A percentile compares a stretch with the other conserved stretches of the same genome.
These are phyloP conservation scores for Geococcyx californianus DNA, from an alignment of 2,113 vertebrate genomes.

Conservation along the genomic window DNA sequence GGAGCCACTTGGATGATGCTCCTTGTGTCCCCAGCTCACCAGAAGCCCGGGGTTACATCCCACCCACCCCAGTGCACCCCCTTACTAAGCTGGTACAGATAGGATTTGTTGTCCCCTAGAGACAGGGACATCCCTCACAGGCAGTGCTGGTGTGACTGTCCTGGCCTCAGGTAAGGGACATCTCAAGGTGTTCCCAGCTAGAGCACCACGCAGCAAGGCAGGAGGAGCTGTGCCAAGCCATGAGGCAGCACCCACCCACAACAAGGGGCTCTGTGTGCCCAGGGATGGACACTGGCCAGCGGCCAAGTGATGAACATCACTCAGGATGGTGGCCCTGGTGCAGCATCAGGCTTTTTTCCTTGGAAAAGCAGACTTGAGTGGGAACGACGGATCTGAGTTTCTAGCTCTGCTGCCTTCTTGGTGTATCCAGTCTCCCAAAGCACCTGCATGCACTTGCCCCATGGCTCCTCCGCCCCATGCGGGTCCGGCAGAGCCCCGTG, in stretches of 20 bases:
- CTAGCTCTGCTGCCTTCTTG: background rate
- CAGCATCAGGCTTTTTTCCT: background rate
- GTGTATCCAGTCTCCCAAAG: background rate
- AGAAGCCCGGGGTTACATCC: background rate
- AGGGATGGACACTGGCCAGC: rapidly evolving
- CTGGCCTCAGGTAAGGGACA: background rate
- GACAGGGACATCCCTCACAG: rapidly evolving
- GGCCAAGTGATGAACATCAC: background rate
- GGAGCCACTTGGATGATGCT: background rate
- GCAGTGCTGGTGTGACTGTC: background rate
- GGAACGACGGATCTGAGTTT: background rate
- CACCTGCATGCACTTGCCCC: background rate
- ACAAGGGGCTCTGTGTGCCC: too few relatives aligned
- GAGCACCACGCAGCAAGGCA: rapidly evolving
- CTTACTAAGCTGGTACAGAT: background rate
- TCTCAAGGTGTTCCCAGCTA: background rate
- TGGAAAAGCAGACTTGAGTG: background rate
- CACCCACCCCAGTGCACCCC: background rate
- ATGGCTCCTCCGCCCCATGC: rapidly evolving
- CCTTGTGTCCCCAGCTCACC: background rate
- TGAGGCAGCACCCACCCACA: background rate
- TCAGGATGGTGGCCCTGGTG: background rate
- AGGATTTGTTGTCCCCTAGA: background rate
- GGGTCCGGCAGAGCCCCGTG: background rate
- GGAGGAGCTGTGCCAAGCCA: background rate